Percentiles rank a stretch among this genome's conserved stretches.
Evolutionary conservation across 1,140 invertebrate genomes (phyloP).

Genomic region (Drosophila ercepeae): DNA sequence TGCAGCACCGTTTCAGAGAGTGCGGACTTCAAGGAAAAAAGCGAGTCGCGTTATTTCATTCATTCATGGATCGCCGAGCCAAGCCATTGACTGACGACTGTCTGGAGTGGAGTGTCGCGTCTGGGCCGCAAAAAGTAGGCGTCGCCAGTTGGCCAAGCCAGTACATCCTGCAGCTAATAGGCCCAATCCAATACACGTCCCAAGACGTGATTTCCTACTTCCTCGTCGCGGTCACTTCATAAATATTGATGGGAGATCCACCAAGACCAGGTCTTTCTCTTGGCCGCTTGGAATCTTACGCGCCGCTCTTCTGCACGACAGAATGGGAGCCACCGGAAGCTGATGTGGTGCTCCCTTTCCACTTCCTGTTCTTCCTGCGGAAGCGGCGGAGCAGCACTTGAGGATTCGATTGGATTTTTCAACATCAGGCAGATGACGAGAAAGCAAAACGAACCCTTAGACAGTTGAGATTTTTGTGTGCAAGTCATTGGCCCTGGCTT

Average conservation of each 20-base stretch:
- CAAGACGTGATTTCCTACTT: conserved; percentile 77
- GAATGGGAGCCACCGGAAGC: conserved; percentile 69
- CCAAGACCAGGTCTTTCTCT: conserved; percentile 1
- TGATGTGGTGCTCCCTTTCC: conserved; percentile 46
- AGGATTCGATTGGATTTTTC: conserved; percentile 33
- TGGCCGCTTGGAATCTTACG: no score
- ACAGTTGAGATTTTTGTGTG: conserved; percentile 37
- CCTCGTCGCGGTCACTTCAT: conserved; percentile 73
- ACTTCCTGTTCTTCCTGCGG: conserved; percentile 64
- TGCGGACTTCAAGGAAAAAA: conserved; percentile 37
- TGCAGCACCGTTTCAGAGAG: conserved; percentile 66
- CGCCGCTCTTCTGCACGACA: conserved; percentile 14
- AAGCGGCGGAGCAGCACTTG: conserved; percentile 57
- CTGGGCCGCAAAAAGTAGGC: conserved; percentile 75
- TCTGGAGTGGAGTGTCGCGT: conserved; percentile 33
- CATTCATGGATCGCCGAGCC: conserved; percentile 46
- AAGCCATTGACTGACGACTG: conserved; percentile 51
- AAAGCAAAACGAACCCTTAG: no score
- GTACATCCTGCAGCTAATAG: conserved; percentile 75
- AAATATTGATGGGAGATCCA: conserved; percentile 68
- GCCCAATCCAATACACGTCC: conserved; percentile 57
- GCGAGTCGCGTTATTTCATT: conserved; percentile 64
- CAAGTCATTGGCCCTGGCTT: conserved; percentile 54
- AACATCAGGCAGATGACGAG: conserved; percentile 5
- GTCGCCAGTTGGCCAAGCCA: conserved; percentile 43